These are phyloP conservation scores for Lytechinus pictus DNA, from an alignment of 35 echinoderm and acorn worm genomes.

Conservation along the genomic window DNA sequence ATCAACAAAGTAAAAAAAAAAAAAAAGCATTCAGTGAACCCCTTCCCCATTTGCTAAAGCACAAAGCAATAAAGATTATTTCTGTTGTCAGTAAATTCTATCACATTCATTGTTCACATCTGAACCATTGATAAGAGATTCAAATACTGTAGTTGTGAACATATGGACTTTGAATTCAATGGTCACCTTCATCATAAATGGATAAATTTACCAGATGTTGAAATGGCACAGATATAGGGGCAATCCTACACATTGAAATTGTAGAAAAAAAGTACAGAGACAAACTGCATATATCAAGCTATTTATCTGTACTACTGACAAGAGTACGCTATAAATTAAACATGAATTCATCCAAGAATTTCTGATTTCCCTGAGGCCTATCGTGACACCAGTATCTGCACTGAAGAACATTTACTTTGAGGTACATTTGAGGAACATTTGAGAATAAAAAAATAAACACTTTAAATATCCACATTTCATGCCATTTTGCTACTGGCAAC, in stretches of 20 bases:
- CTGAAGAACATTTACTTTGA: no score
- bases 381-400: no score
- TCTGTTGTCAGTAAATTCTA: background rate
- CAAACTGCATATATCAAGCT: no score
- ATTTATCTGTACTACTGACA: no score
- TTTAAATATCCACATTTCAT: no score
- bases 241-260: background rate
- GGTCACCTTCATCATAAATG: background rate
- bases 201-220: background rate
- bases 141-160: background rate
- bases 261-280: background rate
- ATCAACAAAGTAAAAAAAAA: background rate
- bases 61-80: background rate
- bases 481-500: no score
- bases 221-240: background rate
- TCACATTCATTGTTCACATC: background rate
- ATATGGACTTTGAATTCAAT: background rate
- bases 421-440: no score
- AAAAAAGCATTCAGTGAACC: background rate
- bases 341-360: no score
- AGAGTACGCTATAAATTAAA: no score
- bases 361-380: no score
- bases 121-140: background rate
- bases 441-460: no score
- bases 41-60: background rate